A percentile compares a stretch with the other conserved stretches of the same genome.
These are phyloP conservation scores for Drosophila acutilabella DNA, from an alignment of 2,888 invertebrate species.

Conservation along the genomic window DNA sequence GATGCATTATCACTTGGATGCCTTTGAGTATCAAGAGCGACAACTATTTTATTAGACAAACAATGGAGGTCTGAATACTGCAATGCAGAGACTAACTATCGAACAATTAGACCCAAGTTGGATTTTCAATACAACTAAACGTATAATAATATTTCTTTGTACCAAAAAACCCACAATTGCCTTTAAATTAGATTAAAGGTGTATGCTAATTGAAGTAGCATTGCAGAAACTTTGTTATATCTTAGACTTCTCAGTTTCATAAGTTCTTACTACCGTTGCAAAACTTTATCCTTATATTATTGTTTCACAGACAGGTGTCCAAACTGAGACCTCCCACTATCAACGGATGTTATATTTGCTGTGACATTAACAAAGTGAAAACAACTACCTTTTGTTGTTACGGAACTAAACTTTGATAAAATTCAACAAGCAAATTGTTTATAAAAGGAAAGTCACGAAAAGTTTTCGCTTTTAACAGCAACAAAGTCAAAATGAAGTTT, in stretches of 20 bases:
- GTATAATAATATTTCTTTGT: too few species aligned
- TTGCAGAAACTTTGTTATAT: not conserved
- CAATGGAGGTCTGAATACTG: not conserved
- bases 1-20: constrained; percentile 19
- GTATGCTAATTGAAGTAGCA: constrained; percentile 2
- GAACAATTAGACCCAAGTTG: not conserved
- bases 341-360: constrained; percentile 1
- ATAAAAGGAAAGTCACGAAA: not conserved
- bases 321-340: not conserved
- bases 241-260: constrained; percentile 3
- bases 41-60: constrained; percentile 4
- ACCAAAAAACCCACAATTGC: too few species aligned
- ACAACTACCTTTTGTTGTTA: not conserved
- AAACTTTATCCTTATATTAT: constrained; percentile 8
- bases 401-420: not conserved
- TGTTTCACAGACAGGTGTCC: constrained; percentile 1
- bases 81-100: not conserved
- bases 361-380: constrained; percentile 3
- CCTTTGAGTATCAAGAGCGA: not conserved
- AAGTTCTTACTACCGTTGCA: not conserved
- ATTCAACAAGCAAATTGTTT: constrained; percentile 6
- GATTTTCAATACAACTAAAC: not conserved
- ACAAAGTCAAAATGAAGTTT: not conserved
- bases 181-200: not conserved
- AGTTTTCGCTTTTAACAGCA: not conserved